Base-by-base conservation (phyloP, 2,113 vertebrate species). In the Tympanuchus pallidicinctus region DNA sequence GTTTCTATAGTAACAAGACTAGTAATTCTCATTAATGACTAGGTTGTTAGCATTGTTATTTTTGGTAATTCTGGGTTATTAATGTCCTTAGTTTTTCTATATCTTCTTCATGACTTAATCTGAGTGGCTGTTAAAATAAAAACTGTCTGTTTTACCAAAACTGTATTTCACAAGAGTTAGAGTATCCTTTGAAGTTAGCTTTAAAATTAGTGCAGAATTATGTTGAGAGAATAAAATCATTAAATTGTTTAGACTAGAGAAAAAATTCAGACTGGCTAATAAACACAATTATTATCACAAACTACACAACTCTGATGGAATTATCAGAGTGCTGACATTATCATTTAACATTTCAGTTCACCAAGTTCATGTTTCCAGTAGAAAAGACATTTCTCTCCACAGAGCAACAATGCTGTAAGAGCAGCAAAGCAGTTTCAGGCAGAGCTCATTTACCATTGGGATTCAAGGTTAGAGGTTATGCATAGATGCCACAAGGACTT, bases 1-100 rank as follows among this genome's bases (percentile, higher is more conserved):
- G 96, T 97, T 96, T 96, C 97, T 96, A 97, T 97, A 97, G 97
- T 94, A 96, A 97, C 97, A 97, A 92, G 91, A 86, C 69, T 84
- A 95, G 92, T 94, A 96, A 96, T 95, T 97, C 92, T 96, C 81
- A 93, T 96, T 97, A 96, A 97, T 96, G 92, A 96, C 86, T 95
- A 96, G 83, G 86, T 93, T 95, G 88, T 96, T 96, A 94, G 78
- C 81, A 92, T 95, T 96, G 94, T 96, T 97, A 96, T 96, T 96
- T 97, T 96, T 94, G 52, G 86, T 95, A 96, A 96, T 96, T 92
- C 64, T 76, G 89, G 90, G 78, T 94, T 97, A 94, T 95, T 96
- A 95, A 96, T 94, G 87, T 80, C 83, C 32, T 91, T 89, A 75
- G 90, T 48, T 91, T 69, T 94, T 92, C 66, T 90, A 52, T n/a